Conservation (phyloP, 1,140 invertebrate species). For the Acromyrmex heyeri region DNA sequence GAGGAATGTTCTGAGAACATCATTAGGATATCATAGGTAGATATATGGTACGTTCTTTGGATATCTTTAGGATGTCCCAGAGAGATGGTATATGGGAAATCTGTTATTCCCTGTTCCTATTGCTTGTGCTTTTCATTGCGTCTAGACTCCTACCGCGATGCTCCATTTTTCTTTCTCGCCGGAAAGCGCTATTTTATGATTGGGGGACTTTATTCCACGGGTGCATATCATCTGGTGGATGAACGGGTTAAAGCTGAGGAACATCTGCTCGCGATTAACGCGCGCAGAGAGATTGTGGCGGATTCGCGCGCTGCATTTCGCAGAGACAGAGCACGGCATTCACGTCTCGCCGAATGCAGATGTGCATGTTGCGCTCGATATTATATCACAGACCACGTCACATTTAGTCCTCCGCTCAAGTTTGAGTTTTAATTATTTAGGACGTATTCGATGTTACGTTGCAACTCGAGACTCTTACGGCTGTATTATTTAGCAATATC, state of each 20-base stretch:
- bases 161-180: not conserved
- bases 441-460: not conserved
- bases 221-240: not conserved
- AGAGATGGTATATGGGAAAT: too few relatives aligned
- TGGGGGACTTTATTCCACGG: not conserved
- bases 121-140: too few relatives aligned
- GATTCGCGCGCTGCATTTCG: not conserved
- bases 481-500: not conserved
- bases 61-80: too few relatives aligned
- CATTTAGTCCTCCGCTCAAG: not conserved
- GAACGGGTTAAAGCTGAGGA: not conserved
- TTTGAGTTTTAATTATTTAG: not conserved
- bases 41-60: too few relatives aligned
- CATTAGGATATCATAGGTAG: too few relatives aligned
- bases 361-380: not conserved
- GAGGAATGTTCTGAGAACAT: too few relatives aligned
- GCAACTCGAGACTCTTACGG: not conserved
- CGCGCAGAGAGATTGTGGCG: not conserved
- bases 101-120: too few relatives aligned
- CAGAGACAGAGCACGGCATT: not conserved
- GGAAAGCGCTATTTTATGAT: not conserved
- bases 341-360: not conserved
- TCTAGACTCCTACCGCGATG: too few relatives aligned
- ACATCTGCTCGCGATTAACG: constrained; percentile 41
- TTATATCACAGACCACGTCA: not conserved